Percentiles rank a stretch among this genome's conserved stretches.
These are phyloP conservation scores for Sycobia sp. DNA, from an alignment of 1,140 invertebrate species.

Conservation along the genomic window DNA sequence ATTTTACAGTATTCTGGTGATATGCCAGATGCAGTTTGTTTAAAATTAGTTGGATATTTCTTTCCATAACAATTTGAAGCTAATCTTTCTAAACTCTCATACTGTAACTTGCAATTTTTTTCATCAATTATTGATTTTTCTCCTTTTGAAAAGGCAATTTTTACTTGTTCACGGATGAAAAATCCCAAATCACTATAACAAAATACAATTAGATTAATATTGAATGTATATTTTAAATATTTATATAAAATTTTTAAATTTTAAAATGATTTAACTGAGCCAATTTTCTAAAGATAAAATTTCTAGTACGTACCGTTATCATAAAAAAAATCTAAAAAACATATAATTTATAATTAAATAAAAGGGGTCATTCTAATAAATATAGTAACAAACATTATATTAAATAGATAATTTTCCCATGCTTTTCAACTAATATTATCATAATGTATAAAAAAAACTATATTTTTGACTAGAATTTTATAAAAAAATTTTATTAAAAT, in stretches of 20 bases:
- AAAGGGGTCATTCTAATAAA: too few relatives aligned
- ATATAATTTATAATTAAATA: too few relatives aligned
- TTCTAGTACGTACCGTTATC: too few relatives aligned
- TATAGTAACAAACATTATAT: too few relatives aligned
- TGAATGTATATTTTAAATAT: not conserved
- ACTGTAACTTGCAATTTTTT: constrained; percentile 70
- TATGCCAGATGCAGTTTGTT: constrained; percentile 72
- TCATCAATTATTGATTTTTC: constrained; percentile 62
- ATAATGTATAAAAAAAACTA: too few relatives aligned
- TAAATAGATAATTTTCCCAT: too few relatives aligned
- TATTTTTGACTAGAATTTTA: too few relatives aligned
- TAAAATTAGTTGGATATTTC: constrained; percentile 65
- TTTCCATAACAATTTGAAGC: constrained; percentile 73
- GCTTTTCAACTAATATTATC: too few relatives aligned
- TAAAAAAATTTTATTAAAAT: too few relatives aligned
- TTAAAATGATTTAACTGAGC: too few relatives aligned
- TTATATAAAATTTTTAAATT: not conserved
- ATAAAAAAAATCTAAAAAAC: too few relatives aligned
- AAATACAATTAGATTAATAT: constrained; percentile 33
- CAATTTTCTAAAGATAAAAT: too few relatives aligned
- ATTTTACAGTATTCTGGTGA: constrained; percentile 72
- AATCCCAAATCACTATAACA: constrained; percentile 75
- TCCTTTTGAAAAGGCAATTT: constrained; percentile 68
- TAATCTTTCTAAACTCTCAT: constrained; percentile 71
- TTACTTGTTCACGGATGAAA: constrained; percentile 73